Base-by-base conservation (phyloP, 2,797 vertebrate genomes). In the Falco naumanni region DNA sequence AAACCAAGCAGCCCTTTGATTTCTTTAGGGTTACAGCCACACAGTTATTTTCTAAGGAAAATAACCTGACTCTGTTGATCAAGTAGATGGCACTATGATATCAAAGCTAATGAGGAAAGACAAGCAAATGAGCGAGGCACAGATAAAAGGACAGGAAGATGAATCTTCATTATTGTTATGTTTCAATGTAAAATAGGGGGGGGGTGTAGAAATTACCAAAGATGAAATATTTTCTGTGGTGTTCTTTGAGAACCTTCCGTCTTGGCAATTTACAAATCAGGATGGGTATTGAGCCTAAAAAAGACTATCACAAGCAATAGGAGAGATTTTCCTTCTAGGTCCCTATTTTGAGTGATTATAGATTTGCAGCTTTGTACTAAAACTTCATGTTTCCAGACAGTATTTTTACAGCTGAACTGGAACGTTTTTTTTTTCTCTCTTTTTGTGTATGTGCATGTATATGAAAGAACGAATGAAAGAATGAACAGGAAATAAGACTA, bases 41-140 rank as follows among this genome's bases (percentile, higher is more conserved):
- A 3, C 47, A 48, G 71, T 41, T 81, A 89, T 95, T 95, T 94
- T 82, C 77, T 65, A 76, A 75, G 39, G 87, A 88, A 97, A 89
- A 82, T 91, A 93, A 84, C 61, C 69, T 87, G 70, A 96, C 79
- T 96, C 57, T 69, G 47, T 93, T 91, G 89, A 85, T 96, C 94
- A 94, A 96, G 93, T 96, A 95, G 95, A 96, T 96, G 95, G 96
- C 96, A 97, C 89, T 95, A 90, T 96, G 61, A 94, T 93, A 96
- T 89, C 95, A 96, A 95, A 95, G 84, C 91, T 93, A 95, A 89
- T 63, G 76, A 96, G 90, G 66, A 92, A 91, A 88, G 87, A 85
- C 77, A 88, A 88, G 65, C 60, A 56, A 87, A 66, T 25, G 2
- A 89, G 37, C 0, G 6, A 95, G 60, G 48, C 79, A 87, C 22